A percentile compares a stretch with the other conserved stretches of the same genome.
These are phyloP conservation scores for Drosophila robusta DNA, from an alignment of 2,888 invertebrate species.

Conservation along the genomic window DNA sequence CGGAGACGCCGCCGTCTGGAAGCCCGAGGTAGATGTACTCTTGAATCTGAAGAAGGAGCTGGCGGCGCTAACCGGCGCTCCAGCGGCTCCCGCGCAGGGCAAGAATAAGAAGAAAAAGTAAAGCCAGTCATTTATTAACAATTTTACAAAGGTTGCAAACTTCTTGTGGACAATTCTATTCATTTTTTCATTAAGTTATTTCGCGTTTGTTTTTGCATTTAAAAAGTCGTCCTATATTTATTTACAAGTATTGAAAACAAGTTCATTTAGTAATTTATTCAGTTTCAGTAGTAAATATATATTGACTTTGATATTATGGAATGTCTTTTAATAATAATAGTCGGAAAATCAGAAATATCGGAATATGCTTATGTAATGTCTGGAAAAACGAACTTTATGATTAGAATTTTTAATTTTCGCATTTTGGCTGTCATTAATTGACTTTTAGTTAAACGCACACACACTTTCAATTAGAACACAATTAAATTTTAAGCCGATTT, in stretches of 20 bases:
- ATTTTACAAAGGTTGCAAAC: slow-evolving; percentile 31
- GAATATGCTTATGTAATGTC: neutral
- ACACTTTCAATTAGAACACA: no score
- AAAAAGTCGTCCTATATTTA: slow-evolving; percentile 49
- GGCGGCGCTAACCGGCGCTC: slow-evolving; percentile 80
- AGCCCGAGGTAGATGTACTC: slow-evolving; percentile 91
- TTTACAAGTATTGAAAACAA: slow-evolving; percentile 55
- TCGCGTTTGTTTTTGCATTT: slow-evolving; percentile 54
- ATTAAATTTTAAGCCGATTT: no score
- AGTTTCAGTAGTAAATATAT: slow-evolving; percentile 53
- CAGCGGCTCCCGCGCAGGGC: slow-evolving; percentile 62
- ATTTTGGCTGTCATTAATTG: no score
- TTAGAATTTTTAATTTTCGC: neutral
- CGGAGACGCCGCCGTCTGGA: slow-evolving; percentile 90
- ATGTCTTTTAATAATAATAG: neutral
- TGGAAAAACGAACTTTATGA: no score
- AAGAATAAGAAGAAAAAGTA: slow-evolving; percentile 84
- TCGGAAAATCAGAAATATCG: neutral
- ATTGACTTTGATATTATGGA: slow-evolving; percentile 41
- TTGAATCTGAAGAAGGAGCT: slow-evolving; percentile 90
- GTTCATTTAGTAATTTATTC: slow-evolving; percentile 68
- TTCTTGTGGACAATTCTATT: slow-evolving; percentile 44
- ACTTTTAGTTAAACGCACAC: no score
- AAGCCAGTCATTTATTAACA: slow-evolving; percentile 18
- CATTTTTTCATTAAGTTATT: slow-evolving; percentile 55